These are phyloP conservation scores for Sebastes steindachneri DNA, from an alignment of 2,797 vertebrate genomes.

Conservation along the genomic window DNA sequence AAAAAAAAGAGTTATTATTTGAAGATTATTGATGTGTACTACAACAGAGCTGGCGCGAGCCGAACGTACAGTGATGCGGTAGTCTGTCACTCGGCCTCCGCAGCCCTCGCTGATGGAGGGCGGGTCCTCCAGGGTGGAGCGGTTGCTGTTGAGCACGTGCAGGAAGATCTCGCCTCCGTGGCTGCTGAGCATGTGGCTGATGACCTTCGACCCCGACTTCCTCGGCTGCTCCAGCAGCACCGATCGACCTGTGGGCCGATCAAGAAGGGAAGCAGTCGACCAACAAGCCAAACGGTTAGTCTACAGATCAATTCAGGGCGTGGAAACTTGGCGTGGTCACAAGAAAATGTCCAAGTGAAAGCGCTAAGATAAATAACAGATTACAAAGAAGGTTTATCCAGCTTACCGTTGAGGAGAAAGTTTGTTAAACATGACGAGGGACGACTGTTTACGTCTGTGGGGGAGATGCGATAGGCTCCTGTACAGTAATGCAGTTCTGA, in stretches of 20 bases:
- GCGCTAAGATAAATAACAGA: not conserved
- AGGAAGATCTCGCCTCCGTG: conserved; percentile 98
- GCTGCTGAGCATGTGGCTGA: conserved; percentile 99
- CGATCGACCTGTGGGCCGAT: conserved; percentile 87
- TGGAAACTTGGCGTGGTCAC: no score
- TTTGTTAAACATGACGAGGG: conserved; percentile 98
- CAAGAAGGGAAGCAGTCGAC: not conserved
- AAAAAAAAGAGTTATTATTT: not conserved
- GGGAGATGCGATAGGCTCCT: conserved; percentile 96
- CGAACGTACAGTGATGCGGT: conserved; percentile 93
- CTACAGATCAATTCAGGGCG: not conserved
- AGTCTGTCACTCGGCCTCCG: conserved; percentile 97
- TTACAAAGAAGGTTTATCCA: not conserved
- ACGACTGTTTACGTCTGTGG: conserved; percentile 97
- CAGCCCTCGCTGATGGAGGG: conserved; percentile 99
- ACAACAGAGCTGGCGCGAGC: not conserved
- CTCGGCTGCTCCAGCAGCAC: conserved; percentile 96
- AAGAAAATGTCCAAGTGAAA: no score
- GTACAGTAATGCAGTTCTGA: conserved; percentile 98
- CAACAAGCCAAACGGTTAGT: not conserved
- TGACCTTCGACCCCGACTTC: conserved; percentile 98
- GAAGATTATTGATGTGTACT: not conserved
- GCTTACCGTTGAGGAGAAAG: conserved; percentile 95
- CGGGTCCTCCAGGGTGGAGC: conserved; percentile 96
- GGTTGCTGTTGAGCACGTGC: conserved; percentile 96